Base-by-base conservation (phyloP, 1,140 invertebrate genomes). In the Drosophila azteca region DNA sequence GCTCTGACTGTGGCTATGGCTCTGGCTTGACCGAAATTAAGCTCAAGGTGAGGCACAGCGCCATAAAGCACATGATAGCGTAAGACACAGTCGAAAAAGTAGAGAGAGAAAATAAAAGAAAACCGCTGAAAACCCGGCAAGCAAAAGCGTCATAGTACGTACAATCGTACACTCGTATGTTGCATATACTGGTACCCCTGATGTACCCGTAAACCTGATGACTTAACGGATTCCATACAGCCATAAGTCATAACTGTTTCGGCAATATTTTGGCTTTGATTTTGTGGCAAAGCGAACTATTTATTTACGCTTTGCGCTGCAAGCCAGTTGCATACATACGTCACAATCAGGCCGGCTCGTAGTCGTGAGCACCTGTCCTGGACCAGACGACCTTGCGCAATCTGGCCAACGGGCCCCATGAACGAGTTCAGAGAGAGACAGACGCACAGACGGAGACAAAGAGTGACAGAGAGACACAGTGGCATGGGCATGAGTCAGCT, bases 331-430 rank as follows among this genome's bases (percentile, higher is more conserved):
- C 59, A 35, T 79, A 69, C 59, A 35, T 79, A 69, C 71, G 67
- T 77, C 64, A 74, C 82, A 87, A 87, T 70, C 77, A 76, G 77
- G 58, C 71, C 83, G 70, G 65, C 48, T 51, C 72, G 53, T 5
- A 39, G 35, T 39, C 35, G 35, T 51, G 54, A 65, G 77, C 82
- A 85, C 83, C 83, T 85, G 83, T 88, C 83, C 75, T 78, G 83
- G 82, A 85, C 82, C 82, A 88, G 82, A 79, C 82, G 82, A 85
- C 82, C 82, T 85, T 85, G 83, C 83, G 82, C 82, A 85, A 85
- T 85, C 83, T 51, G 66, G 60, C 62, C 81, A 53, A 53, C 70
- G 72, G 35, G 35, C 35, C 61, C 57, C 39, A 52, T 53, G 79
- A 80, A 80, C 78, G 60, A 29, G 77, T 81, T 65, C 76, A 54